Percentiles rank a stretch among this genome's conserved stretches.
Conservation (phyloP, 2,113 vertebrate species). For the Marmota flaviventris region DNA sequence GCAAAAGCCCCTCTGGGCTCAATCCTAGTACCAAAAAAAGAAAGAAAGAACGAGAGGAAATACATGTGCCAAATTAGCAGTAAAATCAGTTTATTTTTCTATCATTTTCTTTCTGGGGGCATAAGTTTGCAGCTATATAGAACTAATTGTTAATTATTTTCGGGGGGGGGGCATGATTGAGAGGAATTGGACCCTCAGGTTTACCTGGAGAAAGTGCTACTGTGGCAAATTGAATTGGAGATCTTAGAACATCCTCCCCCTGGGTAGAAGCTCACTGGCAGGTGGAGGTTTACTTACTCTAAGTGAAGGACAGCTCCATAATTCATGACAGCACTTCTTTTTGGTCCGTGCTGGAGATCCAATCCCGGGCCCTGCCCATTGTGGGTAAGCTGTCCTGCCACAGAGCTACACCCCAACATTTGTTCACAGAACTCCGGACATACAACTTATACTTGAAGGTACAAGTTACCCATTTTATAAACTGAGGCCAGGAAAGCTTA, state of each 20-base stretch:
- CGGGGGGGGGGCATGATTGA: not conserved
- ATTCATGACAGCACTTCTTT: not conserved
- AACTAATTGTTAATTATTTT: not conserved
- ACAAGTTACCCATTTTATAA: not conserved
- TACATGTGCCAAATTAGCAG: not conserved
- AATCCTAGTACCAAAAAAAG: too few relatives aligned
- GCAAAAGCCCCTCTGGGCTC: too few relatives aligned
- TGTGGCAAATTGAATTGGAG: not conserved
- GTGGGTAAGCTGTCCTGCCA: not conserved
- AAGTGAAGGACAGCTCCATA: not conserved
- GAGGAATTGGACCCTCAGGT: not conserved
- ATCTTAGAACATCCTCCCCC: not conserved
- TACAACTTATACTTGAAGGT: not conserved
- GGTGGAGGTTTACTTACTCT: not conserved
- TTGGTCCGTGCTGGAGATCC: too few relatives aligned
- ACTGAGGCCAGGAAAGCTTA: not conserved
- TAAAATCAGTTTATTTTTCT: constrained; percentile 4
- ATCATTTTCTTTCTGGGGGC: constrained; percentile 29
- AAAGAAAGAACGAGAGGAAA: too few relatives aligned
- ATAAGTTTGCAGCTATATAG: constrained; percentile 13
- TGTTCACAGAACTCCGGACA: not conserved
- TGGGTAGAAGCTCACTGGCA: not conserved
- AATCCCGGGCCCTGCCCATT: not conserved
- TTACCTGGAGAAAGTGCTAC: not conserved
- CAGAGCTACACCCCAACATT: not conserved